These are phyloP conservation scores for Urocyon cinereoargenteus DNA, from an alignment of 2,797 vertebrate genomes.

Conservation along the genomic window DNA sequence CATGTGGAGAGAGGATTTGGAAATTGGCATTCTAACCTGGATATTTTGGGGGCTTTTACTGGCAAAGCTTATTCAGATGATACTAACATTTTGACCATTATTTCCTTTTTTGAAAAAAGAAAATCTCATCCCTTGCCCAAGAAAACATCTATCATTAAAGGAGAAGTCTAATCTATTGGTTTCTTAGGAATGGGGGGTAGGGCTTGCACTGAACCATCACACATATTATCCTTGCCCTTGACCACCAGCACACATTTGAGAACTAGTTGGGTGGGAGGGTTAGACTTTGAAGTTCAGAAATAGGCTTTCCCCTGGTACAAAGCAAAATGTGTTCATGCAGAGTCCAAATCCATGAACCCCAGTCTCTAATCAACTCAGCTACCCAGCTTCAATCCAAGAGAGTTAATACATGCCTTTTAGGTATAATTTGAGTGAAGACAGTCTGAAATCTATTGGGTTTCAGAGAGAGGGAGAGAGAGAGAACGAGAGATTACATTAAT, in stretches of 20 bases:
- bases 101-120: neutral
- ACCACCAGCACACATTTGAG: slow-evolving; percentile 44
- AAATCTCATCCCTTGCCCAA: slow-evolving; percentile 15
- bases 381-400: slow-evolving; percentile 69
- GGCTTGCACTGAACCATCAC: slow-evolving; percentile 57
- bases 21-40: slow-evolving; percentile 24
- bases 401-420: slow-evolving; percentile 66
- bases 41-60: slow-evolving; percentile 14
- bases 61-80: slow-evolving; percentile 22
- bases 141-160: slow-evolving; percentile 52
- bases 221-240: slow-evolving; percentile 46
- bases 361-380: slow-evolving; percentile 69
- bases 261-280: neutral
- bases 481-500: neutral
- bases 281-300: slow-evolving; percentile 73
- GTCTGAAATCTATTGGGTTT: slow-evolving; percentile 56
- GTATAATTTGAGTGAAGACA: slow-evolving; percentile 65
- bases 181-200: neutral
- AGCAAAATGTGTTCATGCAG: slow-evolving; percentile 54
- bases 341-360: slow-evolving; percentile 59
- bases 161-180: neutral
- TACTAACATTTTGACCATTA: slow-evolving; percentile 26
- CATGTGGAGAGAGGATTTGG: neutral
- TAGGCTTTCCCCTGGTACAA: slow-evolving; percentile 58
- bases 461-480: neutral